Percentiles rank a stretch among this genome's conserved stretches.
Conservation (phyloP, 2,797 vertebrate genomes). For the Lagorchestes hirsutus region DNA sequence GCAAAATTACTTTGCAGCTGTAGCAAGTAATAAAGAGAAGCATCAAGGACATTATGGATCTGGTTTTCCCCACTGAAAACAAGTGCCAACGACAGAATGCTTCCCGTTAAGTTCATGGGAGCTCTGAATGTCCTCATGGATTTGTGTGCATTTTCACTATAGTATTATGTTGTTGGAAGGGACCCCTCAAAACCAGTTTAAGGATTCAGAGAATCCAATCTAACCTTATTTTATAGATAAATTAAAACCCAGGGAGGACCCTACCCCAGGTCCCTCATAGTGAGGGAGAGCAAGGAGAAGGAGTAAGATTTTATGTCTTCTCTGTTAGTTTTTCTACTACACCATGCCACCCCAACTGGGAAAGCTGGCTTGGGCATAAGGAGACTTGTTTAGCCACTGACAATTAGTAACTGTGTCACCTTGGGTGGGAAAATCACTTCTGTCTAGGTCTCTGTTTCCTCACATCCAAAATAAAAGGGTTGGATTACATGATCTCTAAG, state of each 20-base stretch:
- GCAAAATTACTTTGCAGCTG: conserved; percentile 21
- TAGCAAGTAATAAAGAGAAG: conserved; percentile 40
- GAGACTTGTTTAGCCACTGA: no score
- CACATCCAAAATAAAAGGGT: neutral
- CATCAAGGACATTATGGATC: neutral
- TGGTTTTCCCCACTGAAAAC: neutral
- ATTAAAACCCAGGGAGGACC: neutral
- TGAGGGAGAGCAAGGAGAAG: neutral
- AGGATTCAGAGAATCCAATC: neutral
- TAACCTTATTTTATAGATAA: neutral
- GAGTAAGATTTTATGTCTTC: neutral
- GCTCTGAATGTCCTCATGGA: neutral
- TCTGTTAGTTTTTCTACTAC: neutral
- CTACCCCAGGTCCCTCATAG: neutral
- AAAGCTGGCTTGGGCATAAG: neutral
- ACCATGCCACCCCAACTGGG: neutral
- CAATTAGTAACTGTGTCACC: neutral
- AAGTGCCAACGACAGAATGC: neutral
- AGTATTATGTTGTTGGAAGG: neutral
- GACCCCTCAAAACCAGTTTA: neutral
- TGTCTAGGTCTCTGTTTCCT: neutral
- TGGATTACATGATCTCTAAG: neutral
- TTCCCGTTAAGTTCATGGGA: neutral
- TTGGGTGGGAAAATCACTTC: neutral
- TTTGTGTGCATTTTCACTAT: neutral